Percentiles rank a stretch among this genome's conserved stretches.
Evolutionary conservation across 2,888 invertebrate genomes (phyloP).

Genomic region (Cerastis leucographa): DNA sequence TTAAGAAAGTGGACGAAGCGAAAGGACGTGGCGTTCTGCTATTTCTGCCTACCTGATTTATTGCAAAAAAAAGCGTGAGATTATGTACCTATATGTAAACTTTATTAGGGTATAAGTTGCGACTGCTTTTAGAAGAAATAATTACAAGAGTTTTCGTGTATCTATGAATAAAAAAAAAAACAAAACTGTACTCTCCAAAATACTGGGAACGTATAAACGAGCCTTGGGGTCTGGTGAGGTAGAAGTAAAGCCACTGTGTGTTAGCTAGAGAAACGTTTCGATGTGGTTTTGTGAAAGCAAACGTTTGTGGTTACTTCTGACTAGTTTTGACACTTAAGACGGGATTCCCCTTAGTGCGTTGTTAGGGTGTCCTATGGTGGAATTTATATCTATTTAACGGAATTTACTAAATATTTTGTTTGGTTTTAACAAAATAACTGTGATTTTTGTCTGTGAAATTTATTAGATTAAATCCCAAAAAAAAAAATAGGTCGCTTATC

Average conservation of each 20-base stretch:
- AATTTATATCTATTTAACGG: background rate
- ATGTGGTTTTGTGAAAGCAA: conserved; percentile 61
- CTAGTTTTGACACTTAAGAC: conserved; percentile 53
- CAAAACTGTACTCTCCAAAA: conserved; percentile 9
- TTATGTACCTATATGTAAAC: too few species aligned
- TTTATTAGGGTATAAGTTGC: background rate
- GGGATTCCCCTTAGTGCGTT: conserved; percentile 23
- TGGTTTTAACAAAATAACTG: background rate
- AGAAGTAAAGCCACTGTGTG: conserved; percentile 47
- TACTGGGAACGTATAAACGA: conserved; percentile 34
- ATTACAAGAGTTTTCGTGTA: too few species aligned
- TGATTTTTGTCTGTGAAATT: background rate
- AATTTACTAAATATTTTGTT: background rate
- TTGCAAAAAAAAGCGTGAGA: background rate
- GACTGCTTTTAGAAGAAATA: too few species aligned
- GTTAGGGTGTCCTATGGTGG: background rate
- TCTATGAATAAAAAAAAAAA: conserved; percentile 1
- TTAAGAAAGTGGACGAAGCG: too few species aligned
- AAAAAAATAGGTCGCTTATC: background rate
- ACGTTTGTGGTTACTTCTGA: conserved; percentile 52
- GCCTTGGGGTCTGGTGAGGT: conserved; percentile 30
- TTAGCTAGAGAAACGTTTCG: conserved; percentile 35
- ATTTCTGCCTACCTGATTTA: background rate
- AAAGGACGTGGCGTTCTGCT: background rate
- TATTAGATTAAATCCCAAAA: background rate